Evolutionary conservation across 2,113 vertebrate genomes (phyloP).

Genomic region (Heptranchias perlo): DNA sequence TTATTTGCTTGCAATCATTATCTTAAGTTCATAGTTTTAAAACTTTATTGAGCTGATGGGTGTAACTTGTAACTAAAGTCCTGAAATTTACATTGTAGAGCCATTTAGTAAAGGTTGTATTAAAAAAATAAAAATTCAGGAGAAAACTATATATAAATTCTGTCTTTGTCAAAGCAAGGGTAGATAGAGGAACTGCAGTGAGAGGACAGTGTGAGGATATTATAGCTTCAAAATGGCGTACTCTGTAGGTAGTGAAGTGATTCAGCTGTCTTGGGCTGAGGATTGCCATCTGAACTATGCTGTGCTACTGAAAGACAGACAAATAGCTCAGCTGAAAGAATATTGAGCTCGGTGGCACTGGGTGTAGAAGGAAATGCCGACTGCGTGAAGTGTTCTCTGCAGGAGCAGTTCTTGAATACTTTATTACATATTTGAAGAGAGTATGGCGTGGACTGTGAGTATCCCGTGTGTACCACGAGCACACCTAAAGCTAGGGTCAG

Average conservation of each 20-base stretch:
- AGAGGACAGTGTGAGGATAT: constrained; percentile 32
- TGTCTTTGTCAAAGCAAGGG: neutral
- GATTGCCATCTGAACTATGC: constrained; percentile 43
- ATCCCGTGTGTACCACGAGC: constrained; percentile 67
- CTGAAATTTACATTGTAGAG: neutral
- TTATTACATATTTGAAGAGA: constrained; percentile 65
- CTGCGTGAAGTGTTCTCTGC: constrained; percentile 58
- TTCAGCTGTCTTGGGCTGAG: constrained; percentile 45
- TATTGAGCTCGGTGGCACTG: constrained; percentile 50
- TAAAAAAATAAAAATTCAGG: neutral
- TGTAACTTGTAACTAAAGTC: neutral
- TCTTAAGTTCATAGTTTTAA: neutral
- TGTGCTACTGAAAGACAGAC: constrained; percentile 46
- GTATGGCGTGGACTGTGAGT: constrained; percentile 66
- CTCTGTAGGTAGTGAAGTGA: constrained; percentile 28
- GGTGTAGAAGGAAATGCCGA: constrained; percentile 52
- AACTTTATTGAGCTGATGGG: neutral
- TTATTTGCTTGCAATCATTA: neutral
- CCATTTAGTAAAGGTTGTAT: neutral
- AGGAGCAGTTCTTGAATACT: constrained; percentile 67
- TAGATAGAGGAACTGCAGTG: constrained; percentile 14
- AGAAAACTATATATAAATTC: neutral
- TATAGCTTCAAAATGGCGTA: constrained; percentile 30
- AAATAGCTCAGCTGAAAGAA: constrained; percentile 50
- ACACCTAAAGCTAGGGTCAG: constrained; percentile 83